phyloP scores from a whole-genome alignment of 2,797 vertebrate genomes.

The Astyanax mexicanus region DNA sequence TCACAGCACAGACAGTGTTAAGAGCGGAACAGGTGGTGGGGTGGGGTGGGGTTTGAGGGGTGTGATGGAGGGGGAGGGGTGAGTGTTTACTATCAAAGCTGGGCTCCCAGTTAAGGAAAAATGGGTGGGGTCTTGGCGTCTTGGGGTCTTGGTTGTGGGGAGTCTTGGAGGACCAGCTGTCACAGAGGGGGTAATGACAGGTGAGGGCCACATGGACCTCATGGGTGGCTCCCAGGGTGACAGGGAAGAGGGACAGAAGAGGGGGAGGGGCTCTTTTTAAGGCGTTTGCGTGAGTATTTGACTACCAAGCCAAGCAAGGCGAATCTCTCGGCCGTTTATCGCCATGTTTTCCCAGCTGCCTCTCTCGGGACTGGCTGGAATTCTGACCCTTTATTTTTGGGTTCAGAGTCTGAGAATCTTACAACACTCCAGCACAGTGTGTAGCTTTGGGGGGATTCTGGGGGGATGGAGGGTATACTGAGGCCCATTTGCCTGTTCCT shows the following conservation, averaged over 20 bases:
- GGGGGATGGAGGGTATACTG: no score
- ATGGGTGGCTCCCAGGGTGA: slow-evolving; percentile 6
- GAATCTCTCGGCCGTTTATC: slow-evolving; percentile 19
- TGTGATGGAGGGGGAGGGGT: background rate
- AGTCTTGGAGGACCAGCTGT: slow-evolving; percentile 48
- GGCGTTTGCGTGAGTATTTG: background rate
- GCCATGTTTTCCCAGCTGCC: slow-evolving; percentile 61
- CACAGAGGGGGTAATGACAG: slow-evolving; percentile 48
- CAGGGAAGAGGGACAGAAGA: background rate
- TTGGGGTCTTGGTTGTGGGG: no score
- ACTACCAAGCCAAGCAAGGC: background rate
- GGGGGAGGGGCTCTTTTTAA: slow-evolving; percentile 8
- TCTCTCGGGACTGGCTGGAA: slow-evolving; percentile 45
- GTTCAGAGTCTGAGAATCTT: slow-evolving; percentile 22
- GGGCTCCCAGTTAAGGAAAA: background rate
- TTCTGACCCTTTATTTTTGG: slow-evolving; percentile 54
- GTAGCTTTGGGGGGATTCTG: background rate
- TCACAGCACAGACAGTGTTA: slow-evolving; percentile 42
- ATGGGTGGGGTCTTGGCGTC: background rate
- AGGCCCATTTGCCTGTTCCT: slow-evolving; percentile 40
- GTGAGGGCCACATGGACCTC: slow-evolving; percentile 54
- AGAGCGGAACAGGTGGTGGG: slow-evolving; percentile 46
- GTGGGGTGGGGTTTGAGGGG: background rate
- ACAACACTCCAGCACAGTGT: background rate
- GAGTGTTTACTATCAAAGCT: slow-evolving; percentile 16